These are phyloP conservation scores for Eclectus roratus DNA, from an alignment of 2,113 vertebrate species.

Conservation along the genomic window DNA sequence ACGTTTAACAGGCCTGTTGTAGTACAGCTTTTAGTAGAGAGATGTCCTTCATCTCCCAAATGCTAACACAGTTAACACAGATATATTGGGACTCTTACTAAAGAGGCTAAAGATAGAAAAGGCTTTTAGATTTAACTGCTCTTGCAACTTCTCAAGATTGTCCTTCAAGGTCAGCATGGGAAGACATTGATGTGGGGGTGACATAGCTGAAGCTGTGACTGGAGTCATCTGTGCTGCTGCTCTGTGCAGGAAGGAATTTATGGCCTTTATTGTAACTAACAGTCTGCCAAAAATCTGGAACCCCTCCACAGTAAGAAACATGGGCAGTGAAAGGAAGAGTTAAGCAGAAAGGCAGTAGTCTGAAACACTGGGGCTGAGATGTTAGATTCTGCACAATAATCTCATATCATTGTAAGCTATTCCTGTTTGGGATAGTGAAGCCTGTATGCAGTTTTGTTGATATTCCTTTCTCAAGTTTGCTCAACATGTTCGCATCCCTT, in stretches of 20 bases:
- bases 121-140: not conserved
- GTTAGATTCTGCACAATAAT: not conserved
- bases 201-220: not conserved
- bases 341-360: not conserved
- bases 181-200: not conserved
- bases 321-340: not conserved
- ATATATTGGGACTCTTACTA: conserved; percentile 41
- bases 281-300: not conserved
- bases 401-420: not conserved
- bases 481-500: not conserved
- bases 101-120: conserved; percentile 50
- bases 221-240: not conserved
- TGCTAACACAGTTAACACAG: not conserved
- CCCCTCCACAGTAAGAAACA: not conserved
- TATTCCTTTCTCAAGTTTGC: not conserved
- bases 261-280: not conserved
- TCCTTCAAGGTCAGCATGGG: not conserved
- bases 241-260: not conserved
- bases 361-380: not conserved
- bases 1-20: not conserved
- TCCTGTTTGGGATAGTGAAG: not conserved
- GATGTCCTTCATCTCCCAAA: not conserved
- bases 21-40: not conserved
- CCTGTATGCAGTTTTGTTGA: not conserved
- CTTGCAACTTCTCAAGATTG: not conserved